Evolutionary conservation across 2,797 vertebrate genomes (phyloP), one percentile per base, ranked within the genome.

Genomic region (Parotocinclus haroldoi): DNA sequence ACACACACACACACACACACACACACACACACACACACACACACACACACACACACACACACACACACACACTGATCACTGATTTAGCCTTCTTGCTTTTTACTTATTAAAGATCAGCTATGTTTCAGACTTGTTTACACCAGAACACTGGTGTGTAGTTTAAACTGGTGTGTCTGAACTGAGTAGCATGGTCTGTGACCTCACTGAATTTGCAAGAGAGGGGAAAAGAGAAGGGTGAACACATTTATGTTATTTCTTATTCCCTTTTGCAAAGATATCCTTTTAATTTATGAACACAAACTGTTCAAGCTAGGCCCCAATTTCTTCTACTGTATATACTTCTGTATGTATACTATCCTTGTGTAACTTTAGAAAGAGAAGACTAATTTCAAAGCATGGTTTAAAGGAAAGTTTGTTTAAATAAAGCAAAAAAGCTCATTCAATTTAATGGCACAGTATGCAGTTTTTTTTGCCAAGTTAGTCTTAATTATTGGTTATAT

Each of bases 251-350:
- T 66, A 67, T 46, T 56, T 67, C 5, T 58, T 68, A 42, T 45
- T 66, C 56, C 58, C 55, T 38, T 36, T 62, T 64, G 48, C 19
- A 54, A 18, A 48, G 38, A 46, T 51, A 49, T 58, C 63, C 58
- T 68, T 73, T 63, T 68, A 58, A 68, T 68, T 51, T 64, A 55
- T 55, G 12, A 69, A 73, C 42, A 58, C 49, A 59, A 48, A 58
- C 48, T 49, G 10, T 6, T 71, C 54, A 58, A 38, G 18, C 14
- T 57, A 65, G 40, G 14, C 13, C 17, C 57, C 59, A 40, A 59
- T 71, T 65, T 58, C 19, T 45, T 39, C 50, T 44, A 14, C 38
- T 51, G 52, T 72, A 60, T 58, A 18, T 51, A 42, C 50, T 44
- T 11, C 38, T 51, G 52, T 72, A 60, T 58, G n/a, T 51, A 42